A percentile compares a stretch with the other conserved stretches of the same genome.
Conservation (phyloP, 2,113 vertebrate species). For the Nerophis ophidion region DNA sequence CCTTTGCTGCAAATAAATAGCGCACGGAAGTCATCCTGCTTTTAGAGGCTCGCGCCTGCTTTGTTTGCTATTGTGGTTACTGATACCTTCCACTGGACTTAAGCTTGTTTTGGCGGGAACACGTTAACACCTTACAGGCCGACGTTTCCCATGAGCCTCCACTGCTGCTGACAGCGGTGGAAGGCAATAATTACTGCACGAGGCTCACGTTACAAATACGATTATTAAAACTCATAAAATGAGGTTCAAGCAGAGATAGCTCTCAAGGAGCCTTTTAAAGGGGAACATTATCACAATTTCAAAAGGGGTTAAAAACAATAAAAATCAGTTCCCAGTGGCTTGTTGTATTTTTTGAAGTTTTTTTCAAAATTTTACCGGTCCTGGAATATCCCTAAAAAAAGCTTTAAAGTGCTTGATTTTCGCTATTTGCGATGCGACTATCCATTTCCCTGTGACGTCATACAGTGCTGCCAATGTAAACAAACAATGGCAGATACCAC, state of each 20-base stretch:
- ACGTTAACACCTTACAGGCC: slow-evolving; percentile 21
- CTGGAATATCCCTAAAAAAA: too few species aligned
- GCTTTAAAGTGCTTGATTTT: too few species aligned
- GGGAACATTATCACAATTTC: too few species aligned
- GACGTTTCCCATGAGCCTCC: slow-evolving; percentile 41
- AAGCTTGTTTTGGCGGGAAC: slow-evolving; percentile 40
- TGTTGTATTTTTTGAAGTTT: too few species aligned
- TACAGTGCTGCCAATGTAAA: too few species aligned
- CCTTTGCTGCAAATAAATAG: slow-evolving; percentile 33
- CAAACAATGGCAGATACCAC: too few species aligned
- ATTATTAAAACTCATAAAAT: slow-evolving; percentile 14
- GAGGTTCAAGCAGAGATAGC: slow-evolving; percentile 1
- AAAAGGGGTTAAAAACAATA: too few species aligned
- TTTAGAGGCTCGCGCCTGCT: slow-evolving; percentile 2
- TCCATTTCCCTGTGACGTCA: too few species aligned
- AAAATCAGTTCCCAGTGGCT: too few species aligned
- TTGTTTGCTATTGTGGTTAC: slow-evolving; percentile 1
- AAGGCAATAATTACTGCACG: slow-evolving; percentile 29
- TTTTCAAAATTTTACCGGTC: too few species aligned
- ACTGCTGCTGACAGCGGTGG: slow-evolving; percentile 43
- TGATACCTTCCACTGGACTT: slow-evolving; percentile 8
- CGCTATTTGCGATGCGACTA: too few species aligned
- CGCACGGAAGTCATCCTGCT: slow-evolving; percentile 14
- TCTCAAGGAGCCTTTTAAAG: slow-evolving; percentile 1
- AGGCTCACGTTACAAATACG: slow-evolving; percentile 26